Base-by-base conservation (phyloP, 2,888 invertebrate species). In the Frankliniella intonsa region DNA sequence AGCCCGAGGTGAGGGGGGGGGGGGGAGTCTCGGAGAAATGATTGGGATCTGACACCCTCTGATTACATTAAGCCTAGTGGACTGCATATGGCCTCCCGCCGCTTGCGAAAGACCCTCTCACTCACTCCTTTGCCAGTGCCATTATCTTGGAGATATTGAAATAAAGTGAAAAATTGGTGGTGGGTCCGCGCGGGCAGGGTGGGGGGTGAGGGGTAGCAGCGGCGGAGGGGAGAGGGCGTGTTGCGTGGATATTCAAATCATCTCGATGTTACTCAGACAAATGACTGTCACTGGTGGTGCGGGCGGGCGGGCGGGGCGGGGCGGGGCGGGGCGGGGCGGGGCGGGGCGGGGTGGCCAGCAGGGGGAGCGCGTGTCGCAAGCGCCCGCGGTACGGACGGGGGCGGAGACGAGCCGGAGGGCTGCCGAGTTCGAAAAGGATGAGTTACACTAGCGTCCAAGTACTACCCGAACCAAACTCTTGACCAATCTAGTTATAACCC, bases 1-100 rank as follows among this genome's bases (percentile, higher is more conserved):
- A 38, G 38, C 38, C 38, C 5, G 38, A 38, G 38, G 38, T 38
- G 55, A 51, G 51, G 12, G 51, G 9, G 51, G 19, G 65, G n/a
- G 65, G 22, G 69, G 22, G 69, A 11, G 25, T 22, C 69, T 76
- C 69, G 69, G 69, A 76, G 25, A 76, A 76, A 76, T 76, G 69
- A 76, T 76, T 76, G 69, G 69, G 69, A 76, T 76, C 69, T 76
- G 69, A 76, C 69, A 76, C 69, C 69, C 69, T 76, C 69, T 76
- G 69, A 76, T 76, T 76, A 76, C 12, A 76, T 76, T 76, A 76
- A 76, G 69, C 69, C 69, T 76, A 76, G 69, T 76, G 69, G 69
- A 76, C 69, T 76, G 69, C 69, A 76, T 76, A 76, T 76, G 69
- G 69, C 62, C 62, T 62, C 62, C 17, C 69, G 69, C 38, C 38